Evolutionary conservation across 2,113 vertebrate genomes (phyloP), one percentile per base, ranked within the genome.

Genomic region (Phalacrocorax pelagicus): DNA sequence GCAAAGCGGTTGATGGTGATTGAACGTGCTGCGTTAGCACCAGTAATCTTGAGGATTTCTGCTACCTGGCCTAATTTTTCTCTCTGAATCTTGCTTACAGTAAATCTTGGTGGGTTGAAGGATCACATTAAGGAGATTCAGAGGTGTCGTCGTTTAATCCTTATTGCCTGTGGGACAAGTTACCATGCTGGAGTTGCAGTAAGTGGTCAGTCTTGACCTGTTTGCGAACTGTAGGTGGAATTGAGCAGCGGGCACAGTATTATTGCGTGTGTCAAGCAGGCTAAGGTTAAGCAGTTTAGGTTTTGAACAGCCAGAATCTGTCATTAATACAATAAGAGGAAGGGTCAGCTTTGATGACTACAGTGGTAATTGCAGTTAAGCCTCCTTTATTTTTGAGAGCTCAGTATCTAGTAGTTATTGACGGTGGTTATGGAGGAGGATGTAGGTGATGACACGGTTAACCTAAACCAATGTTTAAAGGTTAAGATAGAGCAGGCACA

Each of bases 51-150:
- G 54, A 26, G 70, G 12, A 3, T 24, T 65, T 12, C 62, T 59
- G 47, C 46, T 44, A 0, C 36, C 26, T 51, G 69, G 7, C 47
- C 55, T 96, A 5, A 91, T 11, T 10, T 29, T 66, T 30, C 49
- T 83, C 18, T 75, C 51, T 81, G n/a, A 1, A 51, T 96, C 86
- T 72, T 57, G 47, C 72, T 84, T 90, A 18, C 96, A 99, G 99
- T 99, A 81, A 99, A 96, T 42, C 98, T 99, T 29, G 99, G 99
- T 6, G 99, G 99, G 88, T 93, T 99, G 94, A 99, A 99, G 97
- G 99, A 99, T 96, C 99, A 99, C 98, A 99, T 99, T 81, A 99
- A 99, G 97, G 99, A 99, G 98, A 99, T 99, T 92, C 99, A 99
- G 97, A 98, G 99, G 89, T 99, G 99, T 91, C 98, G 99, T 8